A percentile compares a stretch with the other conserved stretches of the same genome.
Conservation (phyloP, 2,888 invertebrate genomes). For the Cosmia pyralina region DNA sequence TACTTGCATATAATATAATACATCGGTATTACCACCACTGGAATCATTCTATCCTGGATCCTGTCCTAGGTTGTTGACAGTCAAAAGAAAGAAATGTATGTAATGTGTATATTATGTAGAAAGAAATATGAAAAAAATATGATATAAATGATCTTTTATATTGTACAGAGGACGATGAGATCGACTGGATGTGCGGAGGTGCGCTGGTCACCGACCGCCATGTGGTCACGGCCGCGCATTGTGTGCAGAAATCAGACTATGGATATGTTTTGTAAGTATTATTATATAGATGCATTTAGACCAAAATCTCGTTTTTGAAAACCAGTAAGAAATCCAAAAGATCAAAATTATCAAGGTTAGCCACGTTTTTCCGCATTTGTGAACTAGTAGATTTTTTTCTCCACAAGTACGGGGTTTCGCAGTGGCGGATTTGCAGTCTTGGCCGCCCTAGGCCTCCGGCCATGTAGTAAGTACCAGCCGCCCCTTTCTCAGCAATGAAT, state of each 20-base stretch:
- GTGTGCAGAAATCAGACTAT: slow-evolving; percentile 84
- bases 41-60: not conserved
- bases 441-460: too few relatives aligned
- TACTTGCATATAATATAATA: too few relatives aligned
- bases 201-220: slow-evolving; percentile 87
- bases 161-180: slow-evolving; percentile 67
- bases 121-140: not conserved
- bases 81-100: not conserved
- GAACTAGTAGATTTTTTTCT: not conserved
- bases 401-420: too few relatives aligned
- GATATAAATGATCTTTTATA: not conserved
- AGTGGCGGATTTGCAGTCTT: too few relatives aligned
- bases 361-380: slow-evolving; percentile 5
- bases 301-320: slow-evolving; percentile 25
- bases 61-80: not conserved
- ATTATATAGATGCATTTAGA: not conserved
- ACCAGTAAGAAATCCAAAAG: slow-evolving; percentile 15
- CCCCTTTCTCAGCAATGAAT: too few relatives aligned
- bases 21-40: too few relatives aligned
- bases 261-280: slow-evolving; percentile 78
- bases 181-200: slow-evolving; percentile 88
- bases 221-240: slow-evolving; percentile 91
- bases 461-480: too few relatives aligned
- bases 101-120: not conserved
- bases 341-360: slow-evolving; percentile 27